Evolutionary conservation across 1,140 invertebrate genomes (phyloP).

Genomic region (Psix sp.): DNA sequence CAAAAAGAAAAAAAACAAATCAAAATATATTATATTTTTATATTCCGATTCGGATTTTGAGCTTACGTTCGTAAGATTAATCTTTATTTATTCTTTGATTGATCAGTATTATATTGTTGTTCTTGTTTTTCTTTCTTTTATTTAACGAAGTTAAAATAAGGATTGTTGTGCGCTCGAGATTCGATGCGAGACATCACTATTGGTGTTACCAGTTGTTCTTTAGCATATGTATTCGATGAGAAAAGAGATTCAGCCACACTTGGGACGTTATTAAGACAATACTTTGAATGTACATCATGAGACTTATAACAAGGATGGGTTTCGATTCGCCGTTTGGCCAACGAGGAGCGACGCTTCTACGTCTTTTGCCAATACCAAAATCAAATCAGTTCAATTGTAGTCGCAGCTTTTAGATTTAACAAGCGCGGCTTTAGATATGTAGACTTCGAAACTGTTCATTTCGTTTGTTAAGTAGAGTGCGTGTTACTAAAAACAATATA

Average conservation of each 20-base stretch:
- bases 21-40: too few relatives aligned
- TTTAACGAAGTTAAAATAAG: constrained; percentile 18
- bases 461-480: constrained; percentile 19
- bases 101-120: not conserved
- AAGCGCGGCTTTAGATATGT: constrained; percentile 13
- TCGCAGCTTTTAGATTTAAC: constrained; percentile 19
- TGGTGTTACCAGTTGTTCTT: constrained; percentile 41
- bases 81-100: too few relatives aligned
- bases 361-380: not conserved
- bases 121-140: not conserved
- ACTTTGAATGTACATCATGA: constrained; percentile 18
- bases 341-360: constrained; percentile 1
- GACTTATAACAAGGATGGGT: constrained; percentile 17
- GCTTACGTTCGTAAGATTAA: too few relatives aligned
- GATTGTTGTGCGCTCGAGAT: constrained; percentile 8
- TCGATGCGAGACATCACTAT: constrained; percentile 33
- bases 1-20: too few relatives aligned
- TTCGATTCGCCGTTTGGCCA: constrained; percentile 11
- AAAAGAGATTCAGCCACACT: not conserved
- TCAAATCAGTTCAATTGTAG: too few relatives aligned
- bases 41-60: too few relatives aligned
- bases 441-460: constrained; percentile 38
- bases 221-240: constrained; percentile 26
- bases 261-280: constrained; percentile 22
- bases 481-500: constrained; percentile 8